Evolutionary conservation across 1,140 invertebrate species (phyloP).

Genomic region (Danaus plexippus): DNA sequence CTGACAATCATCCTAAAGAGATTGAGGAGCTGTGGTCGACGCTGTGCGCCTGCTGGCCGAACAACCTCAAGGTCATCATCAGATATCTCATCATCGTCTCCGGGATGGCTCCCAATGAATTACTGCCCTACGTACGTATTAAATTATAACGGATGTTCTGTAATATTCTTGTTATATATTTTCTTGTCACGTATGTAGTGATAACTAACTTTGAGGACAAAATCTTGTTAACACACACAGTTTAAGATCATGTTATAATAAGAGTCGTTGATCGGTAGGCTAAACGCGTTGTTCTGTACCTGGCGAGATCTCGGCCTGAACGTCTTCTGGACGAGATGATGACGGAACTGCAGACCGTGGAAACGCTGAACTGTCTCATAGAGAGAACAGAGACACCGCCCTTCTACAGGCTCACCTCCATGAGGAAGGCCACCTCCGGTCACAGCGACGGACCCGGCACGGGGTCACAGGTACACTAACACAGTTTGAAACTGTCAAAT

Average conservation of each 20-base stretch:
- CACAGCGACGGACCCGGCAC: conserved; percentile 79
- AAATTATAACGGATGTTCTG: no score
- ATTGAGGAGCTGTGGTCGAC: conserved; percentile 97
- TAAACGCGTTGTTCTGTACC: conserved; percentile 93
- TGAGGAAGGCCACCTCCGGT: conserved; percentile 89
- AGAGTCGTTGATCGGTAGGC: conserved; percentile 73
- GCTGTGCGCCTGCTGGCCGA: conserved; percentile 94
- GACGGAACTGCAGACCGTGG: conserved; percentile 96
- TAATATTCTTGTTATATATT: no score
- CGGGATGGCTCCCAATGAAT: conserved; percentile 93
- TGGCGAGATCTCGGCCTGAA: conserved; percentile 91
- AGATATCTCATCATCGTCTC: conserved; percentile 97
- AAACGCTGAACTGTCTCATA: conserved; percentile 94
- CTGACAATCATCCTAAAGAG: conserved; percentile 95
- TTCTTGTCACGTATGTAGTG: no score
- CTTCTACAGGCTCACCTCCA: conserved; percentile 93
- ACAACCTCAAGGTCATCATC: conserved; percentile 97
- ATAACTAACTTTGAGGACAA: no score
- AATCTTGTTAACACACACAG: no score
- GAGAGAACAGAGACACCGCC: conserved; percentile 97
- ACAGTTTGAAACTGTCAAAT: neutral
- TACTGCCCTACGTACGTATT: conserved; percentile 76
- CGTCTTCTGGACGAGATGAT: conserved; percentile 96
- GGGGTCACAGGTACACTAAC: conserved; percentile 41
- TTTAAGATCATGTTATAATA: no score